Evolutionary conservation across 2,797 vertebrate species (phyloP), one percentile per base, ranked within the genome.

Genomic region (Chelon auratus): DNA sequence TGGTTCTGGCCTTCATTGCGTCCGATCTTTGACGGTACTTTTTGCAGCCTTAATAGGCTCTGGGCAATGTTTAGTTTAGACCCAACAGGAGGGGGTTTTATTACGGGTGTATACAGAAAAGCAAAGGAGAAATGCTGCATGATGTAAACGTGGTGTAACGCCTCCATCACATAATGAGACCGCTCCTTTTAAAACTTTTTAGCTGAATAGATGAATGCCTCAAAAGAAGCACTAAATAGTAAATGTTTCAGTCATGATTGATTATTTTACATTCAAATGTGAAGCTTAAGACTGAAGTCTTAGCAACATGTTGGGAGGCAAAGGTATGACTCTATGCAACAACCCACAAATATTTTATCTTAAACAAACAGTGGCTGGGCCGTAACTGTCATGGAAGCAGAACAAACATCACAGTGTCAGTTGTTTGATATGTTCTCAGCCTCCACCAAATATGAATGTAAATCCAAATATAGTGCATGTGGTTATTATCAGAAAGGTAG

Each of bases 51-150:
- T 7, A 62, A 57, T 20, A 36, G 36, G 15, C 39, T 62, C 50
- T 58, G 60, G n/a, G 22, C 52, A n/a, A 50, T 63, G 55, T 85
- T 77, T 64, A 58, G 36, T 68, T 81, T 63, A 68, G 60, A 76
- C 71, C 30, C 70, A 24, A 57, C 40, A 17, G 47, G 15, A 64
- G 53, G 48, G 53, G 65, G 42, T 1, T 0, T 14, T 30, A 0
- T 24, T 24, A 39, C n/a, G 17, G n/a, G 5, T 39, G 14, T 22
- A 18, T 42, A 67, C 40, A 59, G 48, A 47, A 58, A n/a, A 24
- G 56, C 26, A 8, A 9, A 17, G 20, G 45, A 58, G n/a, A 53
- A 30, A n/a, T 33, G 14, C 18, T 30, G 22, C 14, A 11, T 5
- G 43, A 58, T 36, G 3, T 68, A n/a, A 24, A 36, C 1, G 1